Base-by-base conservation (phyloP, 2,113 vertebrate species). In the Ahaetulla prasina region DNA sequence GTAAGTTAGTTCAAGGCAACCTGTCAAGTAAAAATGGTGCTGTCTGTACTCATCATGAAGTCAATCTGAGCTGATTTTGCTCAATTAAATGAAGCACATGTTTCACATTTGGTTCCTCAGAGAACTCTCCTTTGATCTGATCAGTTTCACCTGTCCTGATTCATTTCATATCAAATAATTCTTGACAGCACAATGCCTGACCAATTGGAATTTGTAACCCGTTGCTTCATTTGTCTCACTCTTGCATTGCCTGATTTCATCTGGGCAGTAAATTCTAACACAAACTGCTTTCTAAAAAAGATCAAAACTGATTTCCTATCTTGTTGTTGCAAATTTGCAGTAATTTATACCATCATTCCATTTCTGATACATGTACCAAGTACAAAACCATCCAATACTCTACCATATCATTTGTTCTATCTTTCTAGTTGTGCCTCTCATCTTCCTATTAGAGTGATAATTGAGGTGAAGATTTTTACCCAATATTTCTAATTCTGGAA, bases 121-220 rank as follows among this genome's bases (percentile, higher is more conserved):
- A 80, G 87, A 92, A 88, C 43, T 84, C n/a, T 14, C 68, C 87
- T 89, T 89, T 92, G 87, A 92, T 92, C 52, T 47, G 20, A 25
- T 92, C 89, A 55, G 50, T 60, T 87, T 91, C 55, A 84, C 52
- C 63, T 92, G 60, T 50, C 49, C 89, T 84, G 87, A 89, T 88
- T 55, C 50, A 89, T 89, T 89, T 84, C 63, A 30, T 7, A 14
- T 88, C 49, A 89, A 92, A 92, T 88, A 39, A 63, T 45, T 25
- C 60, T 92, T 55, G 87, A 47, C 87, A 89, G 50, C 35, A 47
- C 60, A 88, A n/a, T 50, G 60, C 50, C 35, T 54, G 35, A 47
- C 39, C 50, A 89, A 89, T 55, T 53, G 57, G 60, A 68, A 88
- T 80, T 68, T 74, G 60, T 88, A 74, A 27, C 43, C 22, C 74